Percentiles rank a stretch among this genome's conserved stretches.
phyloP scores from a whole-genome alignment of 2,797 vertebrate species.

The Oreochromis mossambicus region DNA sequence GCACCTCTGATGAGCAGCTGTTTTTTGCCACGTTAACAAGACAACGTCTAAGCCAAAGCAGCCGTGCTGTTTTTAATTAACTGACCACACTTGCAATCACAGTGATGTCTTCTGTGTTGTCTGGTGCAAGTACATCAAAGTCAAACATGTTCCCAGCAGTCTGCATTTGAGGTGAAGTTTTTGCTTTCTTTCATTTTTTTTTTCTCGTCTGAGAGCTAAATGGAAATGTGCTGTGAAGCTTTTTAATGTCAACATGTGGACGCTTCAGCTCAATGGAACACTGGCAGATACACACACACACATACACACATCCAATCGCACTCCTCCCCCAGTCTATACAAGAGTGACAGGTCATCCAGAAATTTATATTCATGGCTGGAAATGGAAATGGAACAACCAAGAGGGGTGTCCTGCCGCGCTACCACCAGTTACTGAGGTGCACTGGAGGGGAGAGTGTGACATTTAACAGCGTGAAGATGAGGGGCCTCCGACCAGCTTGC shows the following conservation, averaged over 20 bases:
- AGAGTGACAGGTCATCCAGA: constrained; percentile 44
- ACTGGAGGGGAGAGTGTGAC: constrained; percentile 56
- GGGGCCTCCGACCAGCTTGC: constrained; percentile 16
- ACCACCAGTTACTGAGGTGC: constrained; percentile 56
- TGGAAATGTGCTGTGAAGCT: constrained; percentile 45
- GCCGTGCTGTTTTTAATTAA: constrained; percentile 74
- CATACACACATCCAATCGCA: background rate
- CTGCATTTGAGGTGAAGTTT: constrained; percentile 27
- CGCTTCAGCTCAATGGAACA: constrained; percentile 12
- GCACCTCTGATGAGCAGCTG: constrained; percentile 65
- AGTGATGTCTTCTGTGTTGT: constrained; percentile 55
- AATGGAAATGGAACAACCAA: constrained; percentile 57
- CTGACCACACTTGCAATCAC: constrained; percentile 55
- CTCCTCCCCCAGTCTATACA: constrained; percentile 36
- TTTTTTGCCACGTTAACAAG: constrained; percentile 59
- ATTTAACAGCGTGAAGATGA: constrained; percentile 60
- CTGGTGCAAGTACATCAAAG: constrained; percentile 69
- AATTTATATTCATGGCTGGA: constrained; percentile 62
- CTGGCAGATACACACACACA: background rate
- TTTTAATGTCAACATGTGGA: constrained; percentile 52
- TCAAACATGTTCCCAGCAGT: constrained; percentile 48
- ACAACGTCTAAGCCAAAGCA: constrained; percentile 62
- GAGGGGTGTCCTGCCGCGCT: constrained; percentile 47
- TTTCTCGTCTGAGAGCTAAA: constrained; percentile 1
- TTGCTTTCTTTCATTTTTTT: constrained; percentile 3